Percentiles rank a stretch among this genome's conserved stretches.
Evolutionary conservation across 2,113 vertebrate species (phyloP).

Genomic region (Microtus montanus): DNA sequence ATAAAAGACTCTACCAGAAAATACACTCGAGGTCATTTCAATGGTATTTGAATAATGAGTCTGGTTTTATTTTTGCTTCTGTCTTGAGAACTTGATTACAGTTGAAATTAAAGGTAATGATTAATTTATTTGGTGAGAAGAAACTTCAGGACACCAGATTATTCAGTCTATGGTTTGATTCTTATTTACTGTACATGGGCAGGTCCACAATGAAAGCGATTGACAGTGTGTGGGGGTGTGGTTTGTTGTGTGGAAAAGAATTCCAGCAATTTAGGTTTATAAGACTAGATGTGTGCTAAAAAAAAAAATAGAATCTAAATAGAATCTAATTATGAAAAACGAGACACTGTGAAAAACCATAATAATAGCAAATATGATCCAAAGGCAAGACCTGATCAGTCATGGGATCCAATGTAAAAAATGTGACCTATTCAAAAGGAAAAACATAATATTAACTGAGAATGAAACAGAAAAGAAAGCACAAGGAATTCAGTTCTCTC

Average conservation of each 20-base stretch:
- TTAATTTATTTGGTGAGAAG: neutral
- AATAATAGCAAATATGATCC: neutral
- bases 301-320: too few species aligned
- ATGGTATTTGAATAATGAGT: neutral
- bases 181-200: neutral
- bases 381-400: neutral
- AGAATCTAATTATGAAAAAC: too few species aligned
- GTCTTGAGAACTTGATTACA: neutral
- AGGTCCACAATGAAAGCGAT: too few species aligned
- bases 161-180: neutral
- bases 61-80: neutral
- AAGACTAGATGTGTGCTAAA: too few species aligned
- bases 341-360: neutral
- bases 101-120: neutral
- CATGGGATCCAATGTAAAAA: neutral
- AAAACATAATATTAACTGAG: neutral
- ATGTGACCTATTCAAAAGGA: neutral
- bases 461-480: neutral
- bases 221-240: too few species aligned
- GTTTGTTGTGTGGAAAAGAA: too few species aligned
- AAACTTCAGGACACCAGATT: neutral
- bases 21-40: neutral
- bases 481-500: neutral
- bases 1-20: neutral
- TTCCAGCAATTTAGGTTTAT: too few species aligned